Base-by-base conservation (phyloP, 2,888 invertebrate genomes). In the Miltochrista miniata region DNA sequence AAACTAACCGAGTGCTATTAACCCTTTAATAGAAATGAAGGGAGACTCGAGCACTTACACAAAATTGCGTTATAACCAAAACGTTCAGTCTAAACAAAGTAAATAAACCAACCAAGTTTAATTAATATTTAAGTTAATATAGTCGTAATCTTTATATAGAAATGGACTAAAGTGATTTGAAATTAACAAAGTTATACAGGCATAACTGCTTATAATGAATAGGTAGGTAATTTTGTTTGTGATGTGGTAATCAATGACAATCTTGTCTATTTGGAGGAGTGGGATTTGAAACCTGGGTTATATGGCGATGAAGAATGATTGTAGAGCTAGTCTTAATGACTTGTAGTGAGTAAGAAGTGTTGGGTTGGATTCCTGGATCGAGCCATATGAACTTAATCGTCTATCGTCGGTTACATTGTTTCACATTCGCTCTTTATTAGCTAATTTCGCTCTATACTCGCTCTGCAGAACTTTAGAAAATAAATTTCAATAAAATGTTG, bases 1-100 rank as follows among this genome's bases (percentile, higher is more conserved):
- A 54, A 62, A 67, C 58, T 64, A 61, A 57, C 49, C 51, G 47
- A 57, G 49, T 44, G 52, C 53, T 62, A 64, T 68, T 63, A 61
- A 51, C 53, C 46, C 18, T 40, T 34, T 64, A 59, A 66, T 60
- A 53, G 51, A 42, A 48, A 48, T 43, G 53, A 48, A 36, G 24
- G 36, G 36, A 37, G 12, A n/a, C 59, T 44, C 51, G 48, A 44
- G 34, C 50, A 53, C 46, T 63, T 56, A 48, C 49, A n/a, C 44
- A 14, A 54, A 64, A 61, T 67, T 54, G 46, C 15, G 40, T 45
- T 46, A 31, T 56, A 52, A 36, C 39, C 38, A 48, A 37, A 49
- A 48, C 43, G 15, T 45, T 54, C 43, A 63, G 54, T 56, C 45
- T 54, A 40, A 10, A 40, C 48, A 31, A 45, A 51, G 45, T 46